Base-by-base conservation (phyloP, 1,140 invertebrate species). In the Drosophila neocordata region DNA sequence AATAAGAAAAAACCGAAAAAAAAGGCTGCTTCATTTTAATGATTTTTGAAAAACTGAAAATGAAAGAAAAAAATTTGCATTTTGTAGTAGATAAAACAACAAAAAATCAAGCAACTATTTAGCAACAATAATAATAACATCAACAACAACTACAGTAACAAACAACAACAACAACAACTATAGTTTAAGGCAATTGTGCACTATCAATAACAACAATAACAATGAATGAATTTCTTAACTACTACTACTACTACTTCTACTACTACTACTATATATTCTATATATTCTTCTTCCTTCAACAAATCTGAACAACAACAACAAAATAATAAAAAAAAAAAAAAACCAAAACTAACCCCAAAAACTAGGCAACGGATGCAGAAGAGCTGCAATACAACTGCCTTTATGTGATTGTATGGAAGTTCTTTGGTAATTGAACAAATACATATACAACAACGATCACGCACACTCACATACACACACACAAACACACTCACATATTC, bases 401-500 rank as follows among this genome's bases (percentile, higher is more conserved):
- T 82, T 90, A 90, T 90, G 89, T 90, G 77, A 88, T 90, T 89
- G 75, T 90, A 73, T 90, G 89, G 89, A 90, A 90, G 79, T 84
- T 90, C 81, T 88, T 90, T 90, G 89, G 89, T 90, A 90, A 90
- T 89, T 90, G 85, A 76, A 76, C 55, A 68, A 76, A 63, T 58
- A 85, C 81, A 77, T 63, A 73, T 59, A 64, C 65, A 63, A 52
- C 73, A 73, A 66, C 67, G 79, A 44, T 34, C 55, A 63, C 18
- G 51, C 31, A 52, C 44, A 35, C 12, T 22, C n/a, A 59, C 34
- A 51, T n/a, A 38, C 34, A 22, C 24, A 73, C 27, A 9, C 41
- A 20, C 44, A 63, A 13, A 41, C 20, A 38, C 11, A 58, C 13
- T 22, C 20, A 53, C 24, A 51, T n/a, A n/a, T n/a, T n/a, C n/a